A percentile compares a stretch with the other conserved stretches of the same genome.
Conservation (phyloP, 2,113 vertebrate species). For the Sorex araneus region DNA sequence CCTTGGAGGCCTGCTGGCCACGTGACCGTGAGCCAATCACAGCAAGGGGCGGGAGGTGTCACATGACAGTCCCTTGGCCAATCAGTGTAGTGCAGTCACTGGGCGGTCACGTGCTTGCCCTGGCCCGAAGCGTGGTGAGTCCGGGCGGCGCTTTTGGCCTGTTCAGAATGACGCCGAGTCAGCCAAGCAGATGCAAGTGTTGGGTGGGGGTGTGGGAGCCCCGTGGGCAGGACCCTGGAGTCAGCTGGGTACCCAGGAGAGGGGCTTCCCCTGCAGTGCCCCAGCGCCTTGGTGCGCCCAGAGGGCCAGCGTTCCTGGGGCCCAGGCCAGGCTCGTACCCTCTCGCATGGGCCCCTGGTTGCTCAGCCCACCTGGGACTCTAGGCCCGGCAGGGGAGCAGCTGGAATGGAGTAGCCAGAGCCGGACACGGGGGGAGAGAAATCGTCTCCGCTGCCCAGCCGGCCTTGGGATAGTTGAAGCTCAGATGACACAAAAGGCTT, state of each 20-base stretch:
- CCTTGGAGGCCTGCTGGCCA: too few relatives aligned
- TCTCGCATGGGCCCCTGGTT: background rate
- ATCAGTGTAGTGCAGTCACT: background rate
- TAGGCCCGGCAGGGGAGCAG: background rate
- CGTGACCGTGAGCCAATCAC: too few relatives aligned
- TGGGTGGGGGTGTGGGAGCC: too few relatives aligned
- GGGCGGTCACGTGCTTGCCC: too few relatives aligned
- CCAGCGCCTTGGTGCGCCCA: background rate
- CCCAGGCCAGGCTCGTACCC: background rate
- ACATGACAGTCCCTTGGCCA: background rate
- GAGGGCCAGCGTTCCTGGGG: background rate
- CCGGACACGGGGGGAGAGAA: background rate
- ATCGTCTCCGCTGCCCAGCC: background rate
- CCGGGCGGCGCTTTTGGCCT: too few relatives aligned
- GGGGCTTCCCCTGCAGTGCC: too few relatives aligned
- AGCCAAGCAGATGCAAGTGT: too few relatives aligned
- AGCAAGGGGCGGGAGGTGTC: background rate
- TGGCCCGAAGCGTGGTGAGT: too few relatives aligned
- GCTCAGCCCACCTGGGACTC: background rate
- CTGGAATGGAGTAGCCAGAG: background rate
- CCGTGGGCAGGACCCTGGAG: too few relatives aligned
- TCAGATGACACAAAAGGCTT: slow-evolving; percentile 59
- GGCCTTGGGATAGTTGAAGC: background rate
- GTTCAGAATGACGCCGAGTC: too few relatives aligned
- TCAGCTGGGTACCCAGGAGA: too few relatives aligned